Conservation (phyloP, 1,140 invertebrate species). For the Bombus affinis region DNA sequence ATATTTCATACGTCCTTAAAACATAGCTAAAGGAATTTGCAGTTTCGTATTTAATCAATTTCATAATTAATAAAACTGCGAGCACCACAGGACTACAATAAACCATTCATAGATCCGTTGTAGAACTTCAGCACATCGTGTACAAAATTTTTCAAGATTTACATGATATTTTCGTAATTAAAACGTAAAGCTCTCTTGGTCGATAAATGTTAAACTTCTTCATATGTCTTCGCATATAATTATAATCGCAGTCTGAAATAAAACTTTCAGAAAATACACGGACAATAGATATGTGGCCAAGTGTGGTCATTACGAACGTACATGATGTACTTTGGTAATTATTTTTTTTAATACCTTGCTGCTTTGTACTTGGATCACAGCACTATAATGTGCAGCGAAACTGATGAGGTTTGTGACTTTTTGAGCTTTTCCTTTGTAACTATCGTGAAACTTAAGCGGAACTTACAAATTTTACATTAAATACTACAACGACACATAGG, state of each 20-base stretch:
- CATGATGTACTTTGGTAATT: background rate
- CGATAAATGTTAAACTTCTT: constrained; percentile 26
- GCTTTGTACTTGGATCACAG: constrained; percentile 61
- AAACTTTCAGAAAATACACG: constrained; percentile 38
- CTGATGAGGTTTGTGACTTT: constrained; percentile 10
- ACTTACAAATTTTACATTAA: background rate
- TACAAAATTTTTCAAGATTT: background rate
- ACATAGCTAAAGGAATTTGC: background rate
- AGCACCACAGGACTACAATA: background rate
- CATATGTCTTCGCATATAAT: background rate
- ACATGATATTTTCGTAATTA: background rate
- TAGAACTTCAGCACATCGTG: background rate
- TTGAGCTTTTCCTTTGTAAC: background rate
- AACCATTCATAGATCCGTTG: background rate
- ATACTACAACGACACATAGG: background rate
- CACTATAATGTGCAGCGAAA: constrained; percentile 15
- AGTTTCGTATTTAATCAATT: background rate
- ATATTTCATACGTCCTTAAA: background rate
- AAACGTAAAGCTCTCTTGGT: constrained; percentile 18
- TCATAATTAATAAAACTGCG: background rate
- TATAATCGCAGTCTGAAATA: constrained; percentile 33
- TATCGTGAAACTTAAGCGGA: constrained; percentile 5
- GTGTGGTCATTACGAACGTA: constrained; percentile 41
- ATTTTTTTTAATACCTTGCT: constrained; percentile 29
- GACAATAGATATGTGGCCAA: constrained; percentile 53